Base-by-base conservation (phyloP, 2,797 vertebrate species). In the Muscicapa comitata region DNA sequence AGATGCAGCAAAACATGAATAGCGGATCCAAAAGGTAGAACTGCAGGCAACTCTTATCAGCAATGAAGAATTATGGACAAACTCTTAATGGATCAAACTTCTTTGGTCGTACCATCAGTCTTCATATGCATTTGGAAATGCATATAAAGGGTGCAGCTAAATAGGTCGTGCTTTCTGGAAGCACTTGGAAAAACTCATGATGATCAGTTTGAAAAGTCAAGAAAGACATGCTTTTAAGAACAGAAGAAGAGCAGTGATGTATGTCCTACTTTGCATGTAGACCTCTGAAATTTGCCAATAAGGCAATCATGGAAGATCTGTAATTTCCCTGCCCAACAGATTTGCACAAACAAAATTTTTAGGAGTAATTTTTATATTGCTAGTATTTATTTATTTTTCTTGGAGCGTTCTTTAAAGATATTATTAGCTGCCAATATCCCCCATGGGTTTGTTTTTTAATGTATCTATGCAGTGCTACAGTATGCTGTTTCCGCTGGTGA, bases 371-470 rank as follows among this genome's bases (percentile, higher is more conserved):
- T 87, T 86, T 70, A 94, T 86, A 96, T 95, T 93, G 79, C 74
- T 97, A 95, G 63, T 95, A 96, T 96, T 97, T 97, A 96, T 95
- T 98, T 97, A 93, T 98, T 98, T 97, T 97, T 97, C 97, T 97
- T 96, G 87, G 74, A 96, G 71, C 33, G 9, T 95, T 95, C 95
- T 95, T 96, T 97, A 97, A 96, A 95, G 82, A 95, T 97, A 96
- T 97, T 98, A 97, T 98, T 97, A 98, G 96, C 89, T 91, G 87
- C 96, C 98, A 98, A 98, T 98, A 98, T 97, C 81, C 97, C 97
- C 98, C 84, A 92, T 97, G 97, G 97, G 93, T 97, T 98, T 98
- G 96, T 97, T 97, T 97, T 98, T 95, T 96, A 97, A 98, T 97
- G 97, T 97, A 97, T 97, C 97, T 96, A 84, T 84, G 71, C 85